Base-by-base conservation (phyloP, 1,140 invertebrate genomes). In the Sesamia nonagrioides region DNA sequence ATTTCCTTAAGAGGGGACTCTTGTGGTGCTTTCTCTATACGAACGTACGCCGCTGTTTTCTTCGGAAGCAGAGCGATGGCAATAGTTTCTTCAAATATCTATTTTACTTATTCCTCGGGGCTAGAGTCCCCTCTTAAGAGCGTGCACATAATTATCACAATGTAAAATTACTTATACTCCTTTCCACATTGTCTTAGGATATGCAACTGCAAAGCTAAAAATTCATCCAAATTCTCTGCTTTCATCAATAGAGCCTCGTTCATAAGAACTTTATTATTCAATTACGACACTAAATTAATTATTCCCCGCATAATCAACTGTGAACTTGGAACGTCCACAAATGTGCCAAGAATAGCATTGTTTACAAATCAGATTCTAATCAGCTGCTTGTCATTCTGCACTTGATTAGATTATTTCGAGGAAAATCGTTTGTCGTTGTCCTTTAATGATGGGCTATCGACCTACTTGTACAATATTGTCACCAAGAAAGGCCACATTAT, bases 251-350 rank as follows among this genome's bases (percentile, higher is more conserved):
- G 45, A 5, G 15, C 45, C 45, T 50, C 45, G 4, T 50, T 50
- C 13, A 50, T 50, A 50, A 50, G 45, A 50, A 50, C 45, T n/a
- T n/a, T 6, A n/a, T 5, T n/a, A 50, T 50, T 50, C 45, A 58
- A 18, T 13, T 13, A 66, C 35, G 18, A 21, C 35, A 40, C 52
- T 40, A 40, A 17, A 42, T 66, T 66, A 50, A 63, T 63, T 45
- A 42, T 8, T 66, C 61, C 15, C 37, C 37, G 5, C n/a, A 8
- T 21, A 42, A 17, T 66, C n/a, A 61, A 11, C 17, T 66, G 37
- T 42, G 61, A 42, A 66, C 61, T 66, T 66, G 61, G 37, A 15
- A n/a, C 15, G 45, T 50, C 45, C 45, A 50, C 45, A 50, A 50
- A 50, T n/a, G 45, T 50, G 45, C 45, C 45, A 50, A 50, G 45